Percentiles rank a stretch among this genome's conserved stretches.
These are phyloP conservation scores for Listronotus bonariensis DNA, from an alignment of 1,140 invertebrate genomes.

Conservation along the genomic window DNA sequence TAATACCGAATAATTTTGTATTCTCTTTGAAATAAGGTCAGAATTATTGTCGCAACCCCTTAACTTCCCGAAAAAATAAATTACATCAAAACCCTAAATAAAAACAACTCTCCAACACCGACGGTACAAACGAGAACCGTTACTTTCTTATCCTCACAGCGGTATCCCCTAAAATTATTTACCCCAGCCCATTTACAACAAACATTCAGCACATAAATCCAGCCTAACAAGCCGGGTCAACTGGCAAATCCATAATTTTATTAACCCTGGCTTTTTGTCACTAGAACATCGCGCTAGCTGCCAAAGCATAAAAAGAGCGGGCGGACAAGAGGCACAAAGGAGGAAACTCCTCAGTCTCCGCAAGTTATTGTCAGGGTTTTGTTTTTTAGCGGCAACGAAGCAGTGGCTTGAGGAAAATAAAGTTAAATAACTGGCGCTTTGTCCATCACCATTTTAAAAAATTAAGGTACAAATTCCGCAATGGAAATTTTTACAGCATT, in stretches of 20 bases:
- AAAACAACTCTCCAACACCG: not conserved
- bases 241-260: constrained; percentile 34
- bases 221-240: constrained; percentile 32
- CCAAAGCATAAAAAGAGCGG: constrained; percentile 14
- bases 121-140: not conserved
- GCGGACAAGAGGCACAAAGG: constrained; percentile 1
- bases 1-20: too few relatives aligned
- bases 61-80: not conserved
- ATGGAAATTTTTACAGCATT: too few relatives aligned
- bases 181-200: constrained; percentile 10
- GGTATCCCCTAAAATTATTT: constrained; percentile 9
- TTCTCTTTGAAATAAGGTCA: too few relatives aligned
- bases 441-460: not conserved
- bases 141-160: not conserved
- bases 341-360: constrained; percentile 5
- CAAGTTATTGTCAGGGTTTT: constrained; percentile 12
- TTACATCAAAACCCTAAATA: too few relatives aligned
- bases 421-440: not conserved
- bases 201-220: constrained; percentile 20
- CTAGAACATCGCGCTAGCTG: constrained; percentile 4
- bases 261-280: constrained; percentile 24
- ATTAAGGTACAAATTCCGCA: too few relatives aligned
- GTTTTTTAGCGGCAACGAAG: not conserved
- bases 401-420: not conserved
- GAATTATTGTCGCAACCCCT: too few relatives aligned